Conservation (phyloP, 2,888 invertebrate species). For the Entomobrya multifasciata region DNA sequence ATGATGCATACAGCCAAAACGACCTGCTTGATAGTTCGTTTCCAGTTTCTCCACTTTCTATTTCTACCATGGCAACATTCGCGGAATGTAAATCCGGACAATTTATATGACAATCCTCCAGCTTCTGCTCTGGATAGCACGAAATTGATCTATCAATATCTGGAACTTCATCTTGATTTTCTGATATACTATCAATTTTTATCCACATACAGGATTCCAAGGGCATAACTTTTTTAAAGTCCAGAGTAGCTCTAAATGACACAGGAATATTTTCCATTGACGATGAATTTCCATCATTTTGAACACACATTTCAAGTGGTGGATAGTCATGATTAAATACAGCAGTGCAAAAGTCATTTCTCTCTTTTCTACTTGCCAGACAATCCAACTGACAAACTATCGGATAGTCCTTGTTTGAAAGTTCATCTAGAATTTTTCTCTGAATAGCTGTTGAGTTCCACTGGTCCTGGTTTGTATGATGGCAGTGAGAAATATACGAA, state of each 20-base stretch:
- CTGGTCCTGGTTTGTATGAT: background rate
- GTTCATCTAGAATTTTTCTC: conserved; percentile 5
- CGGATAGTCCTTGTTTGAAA: conserved; percentile 16
- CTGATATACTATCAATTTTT: conserved; percentile 25
- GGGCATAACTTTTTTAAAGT: conserved; percentile 8
- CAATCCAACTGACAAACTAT: conserved; percentile 51
- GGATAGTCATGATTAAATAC: background rate
- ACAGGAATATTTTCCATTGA: background rate
- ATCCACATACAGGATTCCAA: conserved; percentile 34
- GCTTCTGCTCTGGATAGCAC: conserved; percentile 7
- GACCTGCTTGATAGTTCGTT: background rate
- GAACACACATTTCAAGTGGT: background rate
- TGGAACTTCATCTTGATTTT: background rate
- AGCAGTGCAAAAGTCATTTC: conserved; percentile 1
- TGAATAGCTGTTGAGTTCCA: conserved; percentile 37
- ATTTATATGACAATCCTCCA: conserved; percentile 66
- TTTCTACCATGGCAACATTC: conserved; percentile 44
- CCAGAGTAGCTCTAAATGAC: conserved; percentile 39
- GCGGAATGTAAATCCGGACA: conserved; percentile 52
- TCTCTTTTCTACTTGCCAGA: background rate
- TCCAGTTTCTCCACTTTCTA: background rate
- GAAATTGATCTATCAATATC: background rate
- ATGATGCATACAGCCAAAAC: conserved; percentile 89
- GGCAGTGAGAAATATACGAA: conserved; percentile 61
- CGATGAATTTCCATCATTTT: conserved; percentile 8